Evolutionary conservation across 2,797 vertebrate species (phyloP).

Genomic region (Tiaroga cobitis): DNA sequence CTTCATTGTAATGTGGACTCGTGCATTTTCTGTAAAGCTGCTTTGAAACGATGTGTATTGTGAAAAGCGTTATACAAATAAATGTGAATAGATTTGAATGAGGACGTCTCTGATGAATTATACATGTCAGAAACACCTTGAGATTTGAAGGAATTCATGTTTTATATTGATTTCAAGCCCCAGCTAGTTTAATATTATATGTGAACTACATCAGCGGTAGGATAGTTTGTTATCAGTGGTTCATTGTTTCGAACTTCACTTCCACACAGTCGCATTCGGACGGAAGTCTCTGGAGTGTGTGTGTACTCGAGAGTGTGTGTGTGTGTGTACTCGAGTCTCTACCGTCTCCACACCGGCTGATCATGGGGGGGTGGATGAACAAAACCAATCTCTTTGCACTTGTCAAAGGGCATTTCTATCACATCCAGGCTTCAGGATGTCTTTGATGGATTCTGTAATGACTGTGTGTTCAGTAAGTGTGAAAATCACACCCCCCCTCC

Average conservation of each 20-base stretch:
- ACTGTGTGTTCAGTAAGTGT: conserved; percentile 62
- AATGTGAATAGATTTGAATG: too few species aligned
- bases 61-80: too few species aligned
- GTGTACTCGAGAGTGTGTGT: neutral
- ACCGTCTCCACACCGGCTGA: neutral
- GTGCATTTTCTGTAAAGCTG: too few species aligned
- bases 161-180: neutral
- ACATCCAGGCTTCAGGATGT: conserved; percentile 74
- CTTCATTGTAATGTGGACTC: too few species aligned
- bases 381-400: conserved; percentile 79
- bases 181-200: neutral
- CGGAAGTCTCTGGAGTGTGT: neutral
- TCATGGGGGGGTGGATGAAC: neutral
- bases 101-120: too few species aligned
- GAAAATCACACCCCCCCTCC: conserved; percentile 66
- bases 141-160: neutral
- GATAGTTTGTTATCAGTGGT: too few species aligned
- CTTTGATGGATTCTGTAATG: conserved; percentile 72
- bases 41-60: too few species aligned
- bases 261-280: too few species aligned
- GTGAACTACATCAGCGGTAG: too few species aligned
- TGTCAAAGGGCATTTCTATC: conserved; percentile 78
- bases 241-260: neutral
- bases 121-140: too few species aligned
- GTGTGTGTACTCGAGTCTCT: neutral